Base-by-base conservation (phyloP, 1,140 invertebrate species). In the Callitettix versicolor region DNA sequence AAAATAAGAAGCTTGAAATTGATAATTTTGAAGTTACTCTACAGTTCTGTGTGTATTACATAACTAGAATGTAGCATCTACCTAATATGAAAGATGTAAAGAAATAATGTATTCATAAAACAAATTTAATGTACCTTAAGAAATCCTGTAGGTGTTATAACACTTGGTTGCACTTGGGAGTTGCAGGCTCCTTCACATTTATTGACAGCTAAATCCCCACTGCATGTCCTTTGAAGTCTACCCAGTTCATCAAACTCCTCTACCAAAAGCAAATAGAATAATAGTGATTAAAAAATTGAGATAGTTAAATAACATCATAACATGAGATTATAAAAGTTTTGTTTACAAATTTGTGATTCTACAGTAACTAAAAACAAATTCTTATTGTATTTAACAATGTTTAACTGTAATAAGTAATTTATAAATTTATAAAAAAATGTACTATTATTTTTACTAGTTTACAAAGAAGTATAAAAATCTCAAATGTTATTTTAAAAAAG, bases 141-240 rank as follows among this genome's bases (percentile, higher is more conserved):
- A 75, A 94, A 93, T 61, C 91, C 91, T 33, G 87, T 89, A 9
- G 86, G 80, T 11, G 88, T 86, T 34, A 86, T 80, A 14, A 92
- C 86, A 56, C 88, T 91, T 1, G 91, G 91, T 66, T 91, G 86
- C 22, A 94, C 86, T 73, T 91, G 88, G 56, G 91, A 94, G 59
- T 78, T 84, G 64, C 91, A 95, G 57, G 84, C 81, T 24, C 91
- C 91, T 72, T 95, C 90, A 64, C 88, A 91, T 72, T 92, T 94
- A 63, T 86, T 91, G 0, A 90, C 86, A 20, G 76, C 79, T 15
- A 94, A 76, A 68, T 91, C 88, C 12, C 85, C 88, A 67, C 86
- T 90, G 65, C 91, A 95, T 5, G 86, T 90, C 65, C 89, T 75
- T 60, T 83, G 76, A 60, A 93, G 71, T 56, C 82, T 70, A 20